A percentile compares a stretch with the other conserved stretches of the same genome.
Evolutionary conservation across 2,888 invertebrate genomes (phyloP).

Genomic region (Harpalus rufipes): DNA sequence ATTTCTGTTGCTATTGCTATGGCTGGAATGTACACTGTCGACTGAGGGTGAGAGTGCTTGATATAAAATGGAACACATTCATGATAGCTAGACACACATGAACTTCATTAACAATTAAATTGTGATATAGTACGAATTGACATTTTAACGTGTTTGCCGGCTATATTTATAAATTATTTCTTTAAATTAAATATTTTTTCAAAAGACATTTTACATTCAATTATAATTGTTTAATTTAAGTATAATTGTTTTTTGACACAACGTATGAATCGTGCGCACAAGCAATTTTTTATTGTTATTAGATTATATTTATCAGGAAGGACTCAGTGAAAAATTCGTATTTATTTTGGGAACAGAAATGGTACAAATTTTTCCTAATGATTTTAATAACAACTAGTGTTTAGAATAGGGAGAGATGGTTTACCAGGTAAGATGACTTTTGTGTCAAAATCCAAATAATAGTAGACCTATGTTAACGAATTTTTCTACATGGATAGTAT

Average conservation of each 20-base stretch:
- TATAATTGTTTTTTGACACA: constrained; percentile 29
- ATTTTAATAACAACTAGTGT: too few species aligned
- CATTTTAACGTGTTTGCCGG: constrained; percentile 52
- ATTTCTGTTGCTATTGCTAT: constrained; percentile 22
- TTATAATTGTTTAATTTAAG: constrained; percentile 52
- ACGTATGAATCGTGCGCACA: background rate
- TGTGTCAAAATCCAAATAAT: too few species aligned
- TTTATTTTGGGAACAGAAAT: too few species aligned
- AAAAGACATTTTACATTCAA: constrained; percentile 59
- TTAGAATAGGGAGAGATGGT: too few species aligned
- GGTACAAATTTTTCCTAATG: too few species aligned
- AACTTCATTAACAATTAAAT: constrained; percentile 62
- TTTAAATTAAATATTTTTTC: constrained; percentile 18
- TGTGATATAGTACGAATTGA: constrained; percentile 65
- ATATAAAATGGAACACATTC: constrained; percentile 60
- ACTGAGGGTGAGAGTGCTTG: constrained; percentile 46
- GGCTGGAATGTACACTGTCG: constrained; percentile 22
- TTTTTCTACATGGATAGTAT: too few species aligned
- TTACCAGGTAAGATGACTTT: too few species aligned
- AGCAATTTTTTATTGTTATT: background rate
- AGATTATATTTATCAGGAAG: too few species aligned
- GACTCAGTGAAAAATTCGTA: too few species aligned
- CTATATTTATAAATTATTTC: constrained; percentile 14
- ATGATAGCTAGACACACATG: constrained; percentile 66
- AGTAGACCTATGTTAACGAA: too few species aligned